These are phyloP conservation scores for Ctena decussata DNA, from an alignment of 2,888 invertebrate genomes.

Conservation along the genomic window DNA sequence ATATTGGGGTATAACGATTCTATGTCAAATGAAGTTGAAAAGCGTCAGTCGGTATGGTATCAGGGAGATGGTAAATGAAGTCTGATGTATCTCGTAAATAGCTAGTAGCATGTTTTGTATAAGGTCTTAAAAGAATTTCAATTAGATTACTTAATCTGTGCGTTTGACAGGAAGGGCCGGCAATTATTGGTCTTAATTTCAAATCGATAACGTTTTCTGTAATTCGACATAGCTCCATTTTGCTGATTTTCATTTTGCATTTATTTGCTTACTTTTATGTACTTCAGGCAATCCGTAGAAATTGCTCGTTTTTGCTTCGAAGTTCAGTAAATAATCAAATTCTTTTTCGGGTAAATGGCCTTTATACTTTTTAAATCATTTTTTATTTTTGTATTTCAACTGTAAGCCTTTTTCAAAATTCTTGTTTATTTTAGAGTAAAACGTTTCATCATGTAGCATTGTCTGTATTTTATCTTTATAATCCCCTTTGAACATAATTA, in stretches of 20 bases:
- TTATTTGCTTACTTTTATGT: not conserved
- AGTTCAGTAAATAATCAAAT: not conserved
- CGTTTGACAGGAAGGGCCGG: not conserved
- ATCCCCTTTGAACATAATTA: too few relatives aligned
- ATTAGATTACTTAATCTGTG: not conserved
- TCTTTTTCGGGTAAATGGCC: constrained; percentile 5
- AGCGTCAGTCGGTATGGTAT: not conserved
- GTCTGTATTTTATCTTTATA: too few relatives aligned
- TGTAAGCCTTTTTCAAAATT: too few relatives aligned
- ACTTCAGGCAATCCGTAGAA: not conserved
- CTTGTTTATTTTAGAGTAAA: too few relatives aligned
- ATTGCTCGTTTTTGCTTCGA: not conserved
- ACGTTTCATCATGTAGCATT: too few relatives aligned
- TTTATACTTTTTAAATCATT: too few relatives aligned
- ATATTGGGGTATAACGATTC: not conserved
- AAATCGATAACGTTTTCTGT: not conserved
- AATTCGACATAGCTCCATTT: not conserved
- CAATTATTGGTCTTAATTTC: not conserved
- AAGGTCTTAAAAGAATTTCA: not conserved
- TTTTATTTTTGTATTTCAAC: too few relatives aligned
- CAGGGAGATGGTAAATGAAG: not conserved
- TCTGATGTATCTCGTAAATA: not conserved
- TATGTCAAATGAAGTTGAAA: not conserved
- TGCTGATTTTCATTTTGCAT: not conserved
- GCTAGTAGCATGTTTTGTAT: not conserved